phyloP scores from a whole-genome alignment of 23 tunicate genomes.

The Styela clava region DNA sequence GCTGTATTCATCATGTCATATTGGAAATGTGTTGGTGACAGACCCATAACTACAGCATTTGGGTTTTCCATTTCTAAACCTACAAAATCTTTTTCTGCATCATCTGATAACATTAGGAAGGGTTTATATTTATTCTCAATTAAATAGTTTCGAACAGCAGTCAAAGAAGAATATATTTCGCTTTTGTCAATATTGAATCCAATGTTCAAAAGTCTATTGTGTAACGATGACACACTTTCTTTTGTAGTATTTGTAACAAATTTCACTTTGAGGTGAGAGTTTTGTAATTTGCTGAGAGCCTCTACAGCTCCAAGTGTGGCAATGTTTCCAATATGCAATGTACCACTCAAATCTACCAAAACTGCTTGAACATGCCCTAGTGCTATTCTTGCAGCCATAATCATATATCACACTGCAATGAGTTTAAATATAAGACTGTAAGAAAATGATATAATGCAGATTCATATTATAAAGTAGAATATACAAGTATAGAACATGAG shows the following conservation, averaged over 20 bases:
- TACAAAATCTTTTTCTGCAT: constrained; percentile 67
- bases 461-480: too few species aligned
- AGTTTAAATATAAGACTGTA: too few species aligned
- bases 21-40: constrained; percentile 55
- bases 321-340: constrained; percentile 54
- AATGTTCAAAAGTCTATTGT: constrained; percentile 30
- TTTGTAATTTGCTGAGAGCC: constrained; percentile 44
- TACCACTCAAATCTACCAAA: constrained; percentile 72
- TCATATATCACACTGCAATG: neutral
- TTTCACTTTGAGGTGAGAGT: constrained; percentile 28
- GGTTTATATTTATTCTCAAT: constrained; percentile 29
- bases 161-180: constrained; percentile 67
- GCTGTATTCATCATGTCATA: constrained; percentile 61
- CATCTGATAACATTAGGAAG: constrained; percentile 57
- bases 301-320: constrained; percentile 41
- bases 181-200: constrained; percentile 35
- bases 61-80: constrained; percentile 47
- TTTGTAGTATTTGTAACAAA: constrained; percentile 80
- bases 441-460: too few species aligned
- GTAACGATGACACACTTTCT: constrained; percentile 46
- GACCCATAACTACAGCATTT: constrained; percentile 70
- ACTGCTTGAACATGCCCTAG: constrained; percentile 37
- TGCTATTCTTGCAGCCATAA: neutral
- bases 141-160: constrained; percentile 38
- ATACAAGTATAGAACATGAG: too few species aligned